Conservation (phyloP, 2,113 vertebrate species). For the Cephalophus harveyi region DNA sequence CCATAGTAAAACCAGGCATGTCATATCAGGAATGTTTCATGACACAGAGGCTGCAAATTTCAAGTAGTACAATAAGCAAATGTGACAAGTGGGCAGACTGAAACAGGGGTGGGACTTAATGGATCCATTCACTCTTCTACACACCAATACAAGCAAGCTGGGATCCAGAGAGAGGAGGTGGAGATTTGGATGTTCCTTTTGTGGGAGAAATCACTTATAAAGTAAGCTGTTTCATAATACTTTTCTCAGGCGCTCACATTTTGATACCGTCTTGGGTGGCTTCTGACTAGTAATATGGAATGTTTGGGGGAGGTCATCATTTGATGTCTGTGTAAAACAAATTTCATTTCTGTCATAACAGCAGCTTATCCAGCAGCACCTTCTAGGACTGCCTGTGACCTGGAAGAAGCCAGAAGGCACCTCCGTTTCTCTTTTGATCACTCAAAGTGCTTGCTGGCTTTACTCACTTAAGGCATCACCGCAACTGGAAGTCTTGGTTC, state of each 20-base stretch:
- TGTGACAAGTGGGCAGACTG: conserved; percentile 76
- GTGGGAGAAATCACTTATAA: conserved; percentile 81
- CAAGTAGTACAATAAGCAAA: conserved; percentile 73
- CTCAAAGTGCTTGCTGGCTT: background rate
- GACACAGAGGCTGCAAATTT: conserved; percentile 76
- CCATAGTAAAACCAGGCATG: background rate
- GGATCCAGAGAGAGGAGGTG: conserved; percentile 19
- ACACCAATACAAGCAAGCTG: conserved; percentile 70
- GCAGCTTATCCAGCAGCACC: background rate
- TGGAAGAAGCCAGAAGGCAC: background rate
- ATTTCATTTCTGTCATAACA: background rate
- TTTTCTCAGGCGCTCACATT: background rate
- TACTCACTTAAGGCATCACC: background rate
- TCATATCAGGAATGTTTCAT: conserved; percentile 54
- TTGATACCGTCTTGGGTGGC: background rate
- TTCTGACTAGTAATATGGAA: background rate
- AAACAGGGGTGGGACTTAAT: conserved; percentile 32
- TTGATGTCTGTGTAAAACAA: background rate
- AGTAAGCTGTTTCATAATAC: conserved; percentile 34
- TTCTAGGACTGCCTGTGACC: background rate
- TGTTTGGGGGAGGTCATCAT: background rate
- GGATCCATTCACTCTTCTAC: conserved; percentile 77
- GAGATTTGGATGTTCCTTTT: conserved; percentile 68
- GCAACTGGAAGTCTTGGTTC: background rate
- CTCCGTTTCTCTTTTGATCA: background rate